Percentiles rank a stretch among this genome's conserved stretches.
These are phyloP conservation scores for Trichogramma pretiosum DNA, from an alignment of 1,140 invertebrate species.

Conservation along the genomic window DNA sequence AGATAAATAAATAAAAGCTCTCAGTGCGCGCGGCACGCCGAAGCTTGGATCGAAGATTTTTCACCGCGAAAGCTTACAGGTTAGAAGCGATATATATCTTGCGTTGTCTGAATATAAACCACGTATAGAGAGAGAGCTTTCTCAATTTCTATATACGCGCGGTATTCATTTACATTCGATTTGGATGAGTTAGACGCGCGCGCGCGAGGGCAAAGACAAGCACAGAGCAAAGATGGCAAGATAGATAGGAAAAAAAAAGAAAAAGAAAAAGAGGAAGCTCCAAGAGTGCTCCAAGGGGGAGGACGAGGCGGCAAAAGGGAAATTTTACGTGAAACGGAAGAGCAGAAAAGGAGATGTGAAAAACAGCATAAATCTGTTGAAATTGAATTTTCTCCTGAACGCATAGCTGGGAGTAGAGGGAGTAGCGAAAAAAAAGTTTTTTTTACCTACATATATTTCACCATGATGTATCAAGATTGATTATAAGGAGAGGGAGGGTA, in stretches of 20 bases:
- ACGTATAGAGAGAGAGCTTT: neutral
- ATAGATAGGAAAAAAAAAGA: neutral
- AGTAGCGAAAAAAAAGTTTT: too few relatives aligned
- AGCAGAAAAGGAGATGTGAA: neutral
- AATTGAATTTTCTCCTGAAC: too few relatives aligned
- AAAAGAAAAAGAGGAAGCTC: neutral
- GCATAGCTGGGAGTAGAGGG: too few relatives aligned
- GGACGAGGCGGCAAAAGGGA: neutral
- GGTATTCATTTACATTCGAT: conserved; percentile 15
- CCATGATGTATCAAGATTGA: too few relatives aligned
- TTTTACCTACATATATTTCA: too few relatives aligned
- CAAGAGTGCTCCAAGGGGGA: neutral
- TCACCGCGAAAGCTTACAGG: conserved; percentile 4
- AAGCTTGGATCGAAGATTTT: too few relatives aligned
- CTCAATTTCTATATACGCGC: neutral
- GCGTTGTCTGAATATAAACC: conserved; percentile 8
- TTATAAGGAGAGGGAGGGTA: too few relatives aligned
- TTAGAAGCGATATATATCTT: neutral
- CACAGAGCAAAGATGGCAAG: neutral
- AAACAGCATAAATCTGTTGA: too few relatives aligned
- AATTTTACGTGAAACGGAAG: neutral
- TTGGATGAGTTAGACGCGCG: neutral
- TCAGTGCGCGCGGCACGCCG: neutral
- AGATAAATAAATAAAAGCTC: too few relatives aligned
- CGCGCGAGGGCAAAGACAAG: neutral